phyloP scores from a whole-genome alignment of 2,797 vertebrate species.

The Aratinga solstitialis region DNA sequence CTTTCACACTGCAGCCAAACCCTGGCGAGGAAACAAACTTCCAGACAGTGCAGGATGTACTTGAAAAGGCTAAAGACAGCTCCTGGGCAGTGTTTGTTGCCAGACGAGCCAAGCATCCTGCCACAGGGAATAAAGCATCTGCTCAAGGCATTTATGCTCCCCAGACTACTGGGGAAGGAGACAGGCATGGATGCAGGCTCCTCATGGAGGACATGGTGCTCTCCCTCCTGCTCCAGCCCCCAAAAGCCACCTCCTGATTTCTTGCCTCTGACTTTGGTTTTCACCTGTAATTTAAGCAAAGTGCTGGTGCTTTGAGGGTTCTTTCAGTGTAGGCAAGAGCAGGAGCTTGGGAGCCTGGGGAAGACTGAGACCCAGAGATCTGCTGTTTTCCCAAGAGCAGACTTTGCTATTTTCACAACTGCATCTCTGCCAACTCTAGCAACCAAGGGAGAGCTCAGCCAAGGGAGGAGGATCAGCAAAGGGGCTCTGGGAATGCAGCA shows the following conservation, averaged over 20 bases:
- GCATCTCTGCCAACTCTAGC: neutral
- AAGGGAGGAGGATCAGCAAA: neutral
- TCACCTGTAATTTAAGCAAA: neutral
- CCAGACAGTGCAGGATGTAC: accelerated
- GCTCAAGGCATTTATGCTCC: neutral
- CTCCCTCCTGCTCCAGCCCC: neutral
- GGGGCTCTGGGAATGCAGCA: neutral
- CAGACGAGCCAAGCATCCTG: neutral
- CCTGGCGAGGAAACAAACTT: neutral
- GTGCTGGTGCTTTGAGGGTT: neutral
- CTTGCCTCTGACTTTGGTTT: neutral
- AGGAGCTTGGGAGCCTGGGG: neutral
- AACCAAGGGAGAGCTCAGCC: accelerated
- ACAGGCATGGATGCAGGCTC: accelerated
- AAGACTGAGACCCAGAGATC: neutral
- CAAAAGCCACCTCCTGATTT: neutral
- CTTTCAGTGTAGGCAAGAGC: neutral
- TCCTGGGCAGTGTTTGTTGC: too few species aligned
- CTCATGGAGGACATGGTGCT: accelerated
- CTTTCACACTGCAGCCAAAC: accelerated
- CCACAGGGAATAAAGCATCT: neutral
- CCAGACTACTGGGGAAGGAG: neutral
- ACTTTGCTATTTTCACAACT: neutral
- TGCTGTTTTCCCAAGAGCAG: neutral
- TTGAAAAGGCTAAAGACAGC: accelerated